Evolutionary conservation across 2,797 vertebrate species (phyloP).

Genomic region (Hydrolagus colliei): DNA sequence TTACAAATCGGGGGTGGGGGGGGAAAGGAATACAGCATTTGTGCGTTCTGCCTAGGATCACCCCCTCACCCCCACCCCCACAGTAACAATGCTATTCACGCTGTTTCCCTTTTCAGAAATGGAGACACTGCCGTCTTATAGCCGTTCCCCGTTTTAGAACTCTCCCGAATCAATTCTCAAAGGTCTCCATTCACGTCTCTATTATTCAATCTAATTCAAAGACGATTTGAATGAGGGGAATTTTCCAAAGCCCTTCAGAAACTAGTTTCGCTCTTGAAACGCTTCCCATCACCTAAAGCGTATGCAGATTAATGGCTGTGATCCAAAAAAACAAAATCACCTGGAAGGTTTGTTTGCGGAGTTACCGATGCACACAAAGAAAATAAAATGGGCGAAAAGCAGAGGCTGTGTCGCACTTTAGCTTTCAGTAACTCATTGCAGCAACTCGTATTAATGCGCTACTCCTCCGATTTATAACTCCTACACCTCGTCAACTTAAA

Average conservation of each 20-base stretch:
- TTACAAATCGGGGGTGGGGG: background rate
- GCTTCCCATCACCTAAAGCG: background rate
- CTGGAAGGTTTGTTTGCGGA: background rate
- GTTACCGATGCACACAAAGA: background rate
- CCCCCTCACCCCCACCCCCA: too few species aligned
- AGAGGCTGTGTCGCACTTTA: background rate
- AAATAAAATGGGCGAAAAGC: background rate
- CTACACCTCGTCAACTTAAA: too few species aligned
- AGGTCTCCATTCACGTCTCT: background rate
- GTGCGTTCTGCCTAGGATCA: background rate
- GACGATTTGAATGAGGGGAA: background rate
- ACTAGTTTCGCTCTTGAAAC: background rate
- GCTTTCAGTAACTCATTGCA: background rate
- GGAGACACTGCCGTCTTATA: background rate
- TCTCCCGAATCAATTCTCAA: background rate
- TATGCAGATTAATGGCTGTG: background rate
- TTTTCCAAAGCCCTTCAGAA: background rate
- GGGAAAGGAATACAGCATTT: background rate
- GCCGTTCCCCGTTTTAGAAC: background rate
- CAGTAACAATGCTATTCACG: background rate
- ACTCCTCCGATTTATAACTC: too few species aligned
- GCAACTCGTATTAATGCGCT: background rate
- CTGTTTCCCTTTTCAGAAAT: background rate
- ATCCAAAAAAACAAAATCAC: background rate
- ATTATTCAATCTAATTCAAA: conserved; percentile 3